Percentiles rank a stretch among this genome's conserved stretches.
These are phyloP conservation scores for Halyomorpha halys DNA, from an alignment of 1,140 invertebrate genomes.

Conservation along the genomic window DNA sequence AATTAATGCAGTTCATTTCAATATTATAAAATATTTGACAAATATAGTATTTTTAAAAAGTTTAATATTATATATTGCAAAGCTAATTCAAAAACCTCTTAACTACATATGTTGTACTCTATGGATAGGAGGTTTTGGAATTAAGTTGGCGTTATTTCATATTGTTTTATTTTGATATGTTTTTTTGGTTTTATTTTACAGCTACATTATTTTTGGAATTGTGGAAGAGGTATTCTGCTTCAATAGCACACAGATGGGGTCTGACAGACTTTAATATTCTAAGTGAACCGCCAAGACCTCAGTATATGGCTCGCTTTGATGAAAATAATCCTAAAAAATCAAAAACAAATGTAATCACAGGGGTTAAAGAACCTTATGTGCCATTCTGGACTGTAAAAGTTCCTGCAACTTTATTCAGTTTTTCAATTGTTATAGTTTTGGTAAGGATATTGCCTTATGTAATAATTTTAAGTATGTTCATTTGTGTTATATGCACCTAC, in stretches of 20 bases:
- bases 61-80: too few species aligned
- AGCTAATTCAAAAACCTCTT: too few species aligned
- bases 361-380: conserved; percentile 67
- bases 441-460: conserved; percentile 38
- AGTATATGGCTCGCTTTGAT: conserved; percentile 64
- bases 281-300: conserved; percentile 78
- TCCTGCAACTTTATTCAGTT: conserved; percentile 71
- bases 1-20: too few species aligned
- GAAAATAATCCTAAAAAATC: conserved; percentile 13
- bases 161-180: too few species aligned
- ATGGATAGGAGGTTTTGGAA: too few species aligned
- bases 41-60: too few species aligned
- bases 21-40: too few species aligned
- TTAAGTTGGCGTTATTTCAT: too few species aligned
- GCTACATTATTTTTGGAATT: conserved; percentile 80
- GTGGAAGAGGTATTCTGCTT: conserved; percentile 87
- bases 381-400: conserved; percentile 81
- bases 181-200: conserved; percentile 35
- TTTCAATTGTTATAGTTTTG: conserved; percentile 69
- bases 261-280: conserved; percentile 75
- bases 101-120: too few species aligned
- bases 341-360: conserved; percentile 61
- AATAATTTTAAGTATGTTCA: too few species aligned
- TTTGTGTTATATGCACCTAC: too few species aligned
- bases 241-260: conserved; percentile 86